phyloP scores from a whole-genome alignment of 2,797 vertebrate genomes.

The Periparus ater region DNA sequence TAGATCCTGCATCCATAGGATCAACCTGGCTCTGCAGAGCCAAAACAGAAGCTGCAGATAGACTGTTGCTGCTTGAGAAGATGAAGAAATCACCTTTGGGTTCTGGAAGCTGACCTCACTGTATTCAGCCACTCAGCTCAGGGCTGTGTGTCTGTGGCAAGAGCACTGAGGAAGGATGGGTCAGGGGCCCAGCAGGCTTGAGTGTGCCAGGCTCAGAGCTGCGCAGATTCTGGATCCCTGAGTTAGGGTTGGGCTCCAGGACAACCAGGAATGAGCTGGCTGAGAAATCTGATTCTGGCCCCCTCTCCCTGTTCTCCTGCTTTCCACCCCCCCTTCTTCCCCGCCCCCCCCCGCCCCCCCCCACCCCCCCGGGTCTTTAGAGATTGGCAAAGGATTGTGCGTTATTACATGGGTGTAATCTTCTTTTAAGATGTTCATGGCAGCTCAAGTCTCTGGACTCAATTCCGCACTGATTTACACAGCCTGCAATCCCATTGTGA shows the following conservation, averaged over 20 bases:
- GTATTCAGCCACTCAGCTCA: background rate
- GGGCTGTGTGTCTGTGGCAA: accelerated
- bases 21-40: background rate
- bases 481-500: constrained; percentile 14
- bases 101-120: background rate
- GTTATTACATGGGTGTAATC: constrained; percentile 68
- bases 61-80: background rate
- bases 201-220: background rate
- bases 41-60: background rate
- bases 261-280: constrained; percentile 15
- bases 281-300: background rate
- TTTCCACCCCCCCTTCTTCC: no score
- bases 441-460: constrained; percentile 53
- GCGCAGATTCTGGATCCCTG: background rate
- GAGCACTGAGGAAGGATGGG: background rate
- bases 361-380: background rate
- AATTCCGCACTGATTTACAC: constrained; percentile 47
- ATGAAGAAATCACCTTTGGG: background rate
- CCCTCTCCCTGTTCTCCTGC: background rate
- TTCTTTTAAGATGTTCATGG: constrained; percentile 64
- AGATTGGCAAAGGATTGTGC: constrained; percentile 66
- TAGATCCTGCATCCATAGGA: background rate
- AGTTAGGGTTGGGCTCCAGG: background rate
- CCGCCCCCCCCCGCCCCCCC: accelerated
- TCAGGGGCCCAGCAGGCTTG: background rate